A percentile compares a stretch with the other conserved stretches of the same genome.
Conservation (phyloP, 2,113 vertebrate species). For the Microtus richardsoni region DNA sequence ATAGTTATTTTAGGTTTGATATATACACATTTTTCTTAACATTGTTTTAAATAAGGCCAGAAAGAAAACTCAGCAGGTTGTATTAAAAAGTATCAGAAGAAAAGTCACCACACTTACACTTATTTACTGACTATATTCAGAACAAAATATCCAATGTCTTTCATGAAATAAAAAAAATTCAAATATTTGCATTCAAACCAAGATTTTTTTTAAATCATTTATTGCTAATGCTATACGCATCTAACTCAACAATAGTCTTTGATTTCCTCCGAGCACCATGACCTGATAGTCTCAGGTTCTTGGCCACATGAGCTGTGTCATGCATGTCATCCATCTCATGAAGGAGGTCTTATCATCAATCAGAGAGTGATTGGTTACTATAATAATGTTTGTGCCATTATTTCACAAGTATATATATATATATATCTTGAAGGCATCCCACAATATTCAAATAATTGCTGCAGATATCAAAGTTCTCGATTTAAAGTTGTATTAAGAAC, state of each 20-base stretch:
- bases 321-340: not conserved
- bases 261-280: not conserved
- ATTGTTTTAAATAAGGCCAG: not conserved
- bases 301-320: too few species aligned
- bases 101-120: not conserved
- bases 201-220: rapidly evolving
- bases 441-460: too few species aligned
- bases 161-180: not conserved
- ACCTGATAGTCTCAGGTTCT: not conserved
- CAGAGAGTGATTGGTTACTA: not conserved
- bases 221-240: too few species aligned
- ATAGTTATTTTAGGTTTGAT: not conserved
- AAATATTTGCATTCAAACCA: not conserved
- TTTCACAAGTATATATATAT: too few species aligned
- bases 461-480: too few species aligned
- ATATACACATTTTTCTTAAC: not conserved
- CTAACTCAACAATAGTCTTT: not conserved
- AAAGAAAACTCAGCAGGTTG: not conserved
- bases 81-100: not conserved
- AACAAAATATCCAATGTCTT: not conserved
- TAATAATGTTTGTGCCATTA: not conserved
- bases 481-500: too few species aligned
- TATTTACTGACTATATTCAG: not conserved
- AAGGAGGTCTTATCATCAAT: not conserved
- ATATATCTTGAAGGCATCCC: too few species aligned